These are phyloP conservation scores for Troides helena DNA, from an alignment of 2,888 invertebrate genomes.

Conservation along the genomic window DNA sequence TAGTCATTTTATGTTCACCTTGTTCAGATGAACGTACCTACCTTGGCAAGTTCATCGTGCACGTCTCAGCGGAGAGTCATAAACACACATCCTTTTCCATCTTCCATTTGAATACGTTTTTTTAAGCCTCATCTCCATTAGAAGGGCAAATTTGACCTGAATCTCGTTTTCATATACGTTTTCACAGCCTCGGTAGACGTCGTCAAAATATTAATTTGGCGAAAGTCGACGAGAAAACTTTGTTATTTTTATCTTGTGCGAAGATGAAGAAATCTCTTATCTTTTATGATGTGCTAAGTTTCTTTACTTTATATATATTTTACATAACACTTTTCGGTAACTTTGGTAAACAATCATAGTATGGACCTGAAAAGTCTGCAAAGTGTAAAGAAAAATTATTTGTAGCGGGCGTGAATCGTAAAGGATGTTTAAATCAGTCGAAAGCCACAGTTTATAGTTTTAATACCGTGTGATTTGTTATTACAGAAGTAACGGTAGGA, in stretches of 20 bases:
- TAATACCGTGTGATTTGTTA: slow-evolving; percentile 71
- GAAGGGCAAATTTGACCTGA: slow-evolving; percentile 31
- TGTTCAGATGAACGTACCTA: slow-evolving; percentile 63
- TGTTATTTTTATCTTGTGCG: slow-evolving; percentile 28
- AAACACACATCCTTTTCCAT: slow-evolving; percentile 72
- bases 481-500: slow-evolving; percentile 47
- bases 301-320: slow-evolving; percentile 23
- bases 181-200: slow-evolving; percentile 23
- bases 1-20: slow-evolving; percentile 78
- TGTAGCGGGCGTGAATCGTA: slow-evolving; percentile 46
- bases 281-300: slow-evolving; percentile 25
- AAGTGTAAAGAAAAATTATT: slow-evolving; percentile 45
- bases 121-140: slow-evolving; percentile 43
- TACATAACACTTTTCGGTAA: slow-evolving; percentile 11
- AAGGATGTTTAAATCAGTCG: slow-evolving; percentile 57
- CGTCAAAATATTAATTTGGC: slow-evolving; percentile 29
- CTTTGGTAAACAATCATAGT: slow-evolving; percentile 31
- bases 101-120: slow-evolving; percentile 64
- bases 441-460: slow-evolving; percentile 75
- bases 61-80: slow-evolving; percentile 67
- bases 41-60: slow-evolving; percentile 66
- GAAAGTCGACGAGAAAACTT: slow-evolving; percentile 23
- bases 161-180: slow-evolving; percentile 39
- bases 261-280: slow-evolving; percentile 25
- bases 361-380: slow-evolving; percentile 47